Base-by-base conservation (phyloP, 2,113 vertebrate species). In the Octodon degus region DNA sequence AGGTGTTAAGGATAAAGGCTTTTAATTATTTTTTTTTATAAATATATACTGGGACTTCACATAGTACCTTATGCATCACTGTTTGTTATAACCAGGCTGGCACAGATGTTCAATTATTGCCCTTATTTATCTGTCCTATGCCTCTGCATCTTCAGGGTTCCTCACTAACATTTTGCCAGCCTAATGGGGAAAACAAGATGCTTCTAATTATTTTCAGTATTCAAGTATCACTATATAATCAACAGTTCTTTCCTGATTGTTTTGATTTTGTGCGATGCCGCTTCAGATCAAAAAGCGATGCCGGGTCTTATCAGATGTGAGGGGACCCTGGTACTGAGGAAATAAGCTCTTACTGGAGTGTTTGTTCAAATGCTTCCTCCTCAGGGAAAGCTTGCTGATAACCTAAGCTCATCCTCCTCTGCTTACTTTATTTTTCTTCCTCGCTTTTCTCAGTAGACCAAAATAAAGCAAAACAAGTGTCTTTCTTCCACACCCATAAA, bases 191-290 rank as follows among this genome's bases (percentile, higher is more conserved):
- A 93, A 80, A 89, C 63, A 92, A 82, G 65, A n/a, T 77, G 86
- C 87, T 96, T 86, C 74, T 40, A 82, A 34, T 92, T 62, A 83
- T 90, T 97, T 93, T 86, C 53, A 83, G 62, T n/a, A 79, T 53
- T 94, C 83, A 86, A 70, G 20, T 67, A 79, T 50, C 55, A 67
- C 63, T 86, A 37, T 72, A 43, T 68, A 94, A 93, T 79, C 40
- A 67, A 60, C n/a, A 62, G 30, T 67, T 94, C 84, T 96, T 77
- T 34, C 93, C 92, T 96, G 84, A 53, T 93, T 92, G 32, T 67
- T 94, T 96, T 58, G 72, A 80, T 84, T 83, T 91, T 79, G 22
- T 86, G 55, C 74, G 95, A 79, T 72, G 37, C 37, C 30, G 67
- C 76, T 91, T 95, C 65, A 95, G 40, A 96, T 47, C 53, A 89